Base-by-base conservation (phyloP, 2,888 invertebrate genomes). In the Pediacus dermestoides region DNA sequence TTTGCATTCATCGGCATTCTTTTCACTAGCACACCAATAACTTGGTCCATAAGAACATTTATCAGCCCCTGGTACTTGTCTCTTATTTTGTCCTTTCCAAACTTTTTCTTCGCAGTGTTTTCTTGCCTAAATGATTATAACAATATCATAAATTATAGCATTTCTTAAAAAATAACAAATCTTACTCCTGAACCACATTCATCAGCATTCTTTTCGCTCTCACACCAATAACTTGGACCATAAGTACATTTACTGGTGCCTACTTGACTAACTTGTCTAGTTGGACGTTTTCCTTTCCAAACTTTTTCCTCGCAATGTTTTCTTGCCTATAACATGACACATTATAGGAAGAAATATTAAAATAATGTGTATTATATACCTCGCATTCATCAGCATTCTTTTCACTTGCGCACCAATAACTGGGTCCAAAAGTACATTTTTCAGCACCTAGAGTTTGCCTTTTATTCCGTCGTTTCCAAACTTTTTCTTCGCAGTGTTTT, bases 211-310 rank as follows among this genome's bases (percentile, higher is more conserved):
- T 58, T 58, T 26, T 62, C 54, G 49, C 73, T 75, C 35, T 68
- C 70, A 65, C 88, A 88, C 86, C 87, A 88, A 58, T 81, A 86
- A 1, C 76, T 68, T 1, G 85, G 85, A 3, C 88, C 88, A n/a
- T n/a, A 81, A 3, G 81, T 81, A 64, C 88, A 88, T 51, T 75
- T 34, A 11, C 42, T 30, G 8, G 28, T 14, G 7, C 45, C 45
- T 13, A 42, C 2, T 2, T 15, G 32, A 21, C 11, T 12, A 8
- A 10, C n/a, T 9, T 22, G 9, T n/a, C n/a, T n/a, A n/a, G n/a
- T n/a, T 15, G 33, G 30, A 30, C 16, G 36, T 27, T 31, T 37
- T 14, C 23, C 11, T 9, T 13, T 26, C 39, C 39, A 39, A 30
- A 39, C 39, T 37, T n/a, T n/a, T n/a, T n/a, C n/a, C n/a, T n/a